These are phyloP conservation scores for Hydrolagus colliei DNA, from an alignment of 2,797 vertebrate species.

Conservation along the genomic window DNA sequence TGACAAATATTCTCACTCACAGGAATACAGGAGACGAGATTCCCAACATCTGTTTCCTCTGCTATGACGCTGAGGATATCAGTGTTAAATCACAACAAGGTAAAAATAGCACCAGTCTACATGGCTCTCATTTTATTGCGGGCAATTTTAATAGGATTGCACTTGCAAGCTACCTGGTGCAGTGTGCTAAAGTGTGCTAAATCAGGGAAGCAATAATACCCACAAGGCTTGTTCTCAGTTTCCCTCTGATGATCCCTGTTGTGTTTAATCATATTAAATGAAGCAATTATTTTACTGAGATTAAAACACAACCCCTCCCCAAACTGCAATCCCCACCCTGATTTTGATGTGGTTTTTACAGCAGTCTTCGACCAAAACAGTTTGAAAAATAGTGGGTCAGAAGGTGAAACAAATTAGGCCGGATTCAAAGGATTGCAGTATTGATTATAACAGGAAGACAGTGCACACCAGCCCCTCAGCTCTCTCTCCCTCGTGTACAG, in stretches of 20 bases:
- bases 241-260: neutral
- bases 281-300: no score
- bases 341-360: conserved; percentile 46
- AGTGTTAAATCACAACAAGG: conserved; percentile 75
- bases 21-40: conserved; percentile 83
- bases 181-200: neutral
- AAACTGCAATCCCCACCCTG: no score
- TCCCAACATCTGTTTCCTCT: conserved; percentile 97
- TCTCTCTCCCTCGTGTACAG: neutral
- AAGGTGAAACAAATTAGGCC: conserved; percentile 58
- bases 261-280: neutral
- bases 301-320: no score
- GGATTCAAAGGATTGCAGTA: conserved; percentile 56
- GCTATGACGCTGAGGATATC: conserved; percentile 81
- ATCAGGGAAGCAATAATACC: neutral
- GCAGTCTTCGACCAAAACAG: conserved; percentile 44
- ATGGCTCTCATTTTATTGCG: conserved; percentile 26
- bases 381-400: conserved; percentile 53
- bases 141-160: neutral
- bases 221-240: neutral
- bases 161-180: neutral
- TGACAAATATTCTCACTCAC: conserved; percentile 72
- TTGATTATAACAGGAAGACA: conserved; percentile 58
- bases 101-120: conserved; percentile 80
- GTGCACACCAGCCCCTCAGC: neutral